Base-by-base conservation (phyloP, 1,140 invertebrate genomes). In the Cepaea nemoralis region DNA sequence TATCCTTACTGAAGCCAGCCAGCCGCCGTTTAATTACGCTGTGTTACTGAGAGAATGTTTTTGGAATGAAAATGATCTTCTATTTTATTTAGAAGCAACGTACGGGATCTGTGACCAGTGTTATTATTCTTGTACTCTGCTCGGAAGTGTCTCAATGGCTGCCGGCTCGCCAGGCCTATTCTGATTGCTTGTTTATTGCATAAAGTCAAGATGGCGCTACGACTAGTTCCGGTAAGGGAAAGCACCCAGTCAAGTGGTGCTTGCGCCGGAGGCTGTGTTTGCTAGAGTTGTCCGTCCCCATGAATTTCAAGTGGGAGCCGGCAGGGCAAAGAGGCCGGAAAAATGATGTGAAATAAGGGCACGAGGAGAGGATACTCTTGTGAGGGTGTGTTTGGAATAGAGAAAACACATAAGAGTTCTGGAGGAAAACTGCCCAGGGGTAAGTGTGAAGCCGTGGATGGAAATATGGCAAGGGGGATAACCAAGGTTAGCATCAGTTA, bases 151-250 rank as follows among this genome's bases (percentile, higher is more conserved):
- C 50, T 35, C 31, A 75, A 50, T 50, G 35, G 31, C 40, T 75
- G 35, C 10, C 45, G 31, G 31, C 42, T 75, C 73, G 50, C 73
- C 42, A 55, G 73, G 27, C 24, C 1, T 24, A 48, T 42, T 50
- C 40, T 75, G 73, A 75, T 75, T 75, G 73, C 35, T 35, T 75
- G 73, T 75, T 75, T 55, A 75, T 75, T 75, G 73, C 73, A 75
- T 75, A 75, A 75, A 75, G 73, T 75, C 73, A 75, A 75, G 42
- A 75, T 75, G 73, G 73, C 73, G 73, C 40, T 55, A 42, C 40
- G n/a, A 37, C 39, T 8, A 75, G 40, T 50, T 75, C 73, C 73
- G 73, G 73, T 27, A 75, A 27, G 73, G 73, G 48, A 75, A 42
- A 75, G 73, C 73, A 75, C 35, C 48, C 45, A 45, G 73, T 75